Percentiles rank a stretch among this genome's conserved stretches.
Evolutionary conservation across 2,797 vertebrate genomes (phyloP).

Genomic region (Brachyrhaphis roseni): DNA sequence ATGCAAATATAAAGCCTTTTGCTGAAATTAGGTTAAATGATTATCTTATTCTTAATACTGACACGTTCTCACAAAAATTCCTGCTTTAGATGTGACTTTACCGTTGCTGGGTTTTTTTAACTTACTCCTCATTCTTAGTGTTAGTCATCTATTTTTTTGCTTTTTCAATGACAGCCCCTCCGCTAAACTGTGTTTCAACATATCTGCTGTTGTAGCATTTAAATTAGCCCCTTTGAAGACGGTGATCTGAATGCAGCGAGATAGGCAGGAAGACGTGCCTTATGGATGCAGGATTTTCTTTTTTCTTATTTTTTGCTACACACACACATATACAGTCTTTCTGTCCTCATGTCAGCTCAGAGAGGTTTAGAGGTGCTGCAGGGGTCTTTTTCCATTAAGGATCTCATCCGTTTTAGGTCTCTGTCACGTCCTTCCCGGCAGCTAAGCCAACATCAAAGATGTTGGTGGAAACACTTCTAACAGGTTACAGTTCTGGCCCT

Average conservation of each 20-base stretch:
- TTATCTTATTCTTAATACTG: neutral
- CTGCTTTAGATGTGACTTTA: constrained; percentile 23
- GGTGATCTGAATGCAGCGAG: constrained; percentile 62
- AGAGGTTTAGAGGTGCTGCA: constrained; percentile 43
- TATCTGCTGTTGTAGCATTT: constrained; percentile 63
- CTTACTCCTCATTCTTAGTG: constrained; percentile 21
- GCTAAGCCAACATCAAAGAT: constrained; percentile 71
- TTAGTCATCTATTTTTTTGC: constrained; percentile 14
- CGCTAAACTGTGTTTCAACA: constrained; percentile 53
- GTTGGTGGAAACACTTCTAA: constrained; percentile 52
- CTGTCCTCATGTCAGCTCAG: constrained; percentile 42
- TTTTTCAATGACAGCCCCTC: constrained; percentile 53
- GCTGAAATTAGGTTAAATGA: neutral
- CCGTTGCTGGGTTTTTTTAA: constrained; percentile 31
- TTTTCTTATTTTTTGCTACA: constrained; percentile 1
- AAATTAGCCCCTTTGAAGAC: constrained; percentile 70
- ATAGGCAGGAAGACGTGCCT: constrained; percentile 43
- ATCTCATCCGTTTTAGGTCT: constrained; percentile 61
- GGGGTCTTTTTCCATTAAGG: constrained; percentile 70
- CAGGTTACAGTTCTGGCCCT: constrained; percentile 35
- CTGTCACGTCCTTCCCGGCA: constrained; percentile 48
- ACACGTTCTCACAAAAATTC: neutral
- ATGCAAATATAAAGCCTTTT: neutral
- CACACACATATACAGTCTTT: constrained; percentile 24
- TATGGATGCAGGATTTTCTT: constrained; percentile 48